phyloP scores from a whole-genome alignment of 2,888 invertebrate genomes.

The Diarsia dahlii region DNA sequence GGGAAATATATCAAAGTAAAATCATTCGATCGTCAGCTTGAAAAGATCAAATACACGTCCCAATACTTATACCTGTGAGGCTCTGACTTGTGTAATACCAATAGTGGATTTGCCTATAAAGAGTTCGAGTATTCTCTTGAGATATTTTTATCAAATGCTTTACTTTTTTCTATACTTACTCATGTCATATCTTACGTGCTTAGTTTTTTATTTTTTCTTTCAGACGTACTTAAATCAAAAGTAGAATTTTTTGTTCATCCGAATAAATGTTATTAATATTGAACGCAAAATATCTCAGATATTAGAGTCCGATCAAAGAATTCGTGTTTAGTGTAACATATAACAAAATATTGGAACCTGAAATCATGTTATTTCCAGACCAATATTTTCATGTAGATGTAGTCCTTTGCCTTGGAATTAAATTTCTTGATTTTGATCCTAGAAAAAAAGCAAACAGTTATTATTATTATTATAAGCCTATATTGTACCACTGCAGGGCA shows the following conservation, averaged over 20 bases:
- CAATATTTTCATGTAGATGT: conserved; percentile 25
- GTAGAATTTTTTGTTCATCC: conserved; percentile 28
- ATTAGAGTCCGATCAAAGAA: conserved; percentile 29
- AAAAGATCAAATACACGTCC: conserved; percentile 87
- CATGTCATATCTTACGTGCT: conserved; percentile 31
- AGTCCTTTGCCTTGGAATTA: neutral
- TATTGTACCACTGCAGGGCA: too few species aligned
- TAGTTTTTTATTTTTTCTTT: conserved; percentile 23
- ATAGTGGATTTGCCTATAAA: conserved; percentile 66
- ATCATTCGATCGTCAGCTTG: conserved; percentile 84
- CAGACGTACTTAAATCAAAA: conserved; percentile 35
- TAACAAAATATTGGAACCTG: conserved; percentile 3
- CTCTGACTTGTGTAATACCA: conserved; percentile 76
- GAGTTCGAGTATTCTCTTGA: conserved; percentile 58
- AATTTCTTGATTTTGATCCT: neutral
- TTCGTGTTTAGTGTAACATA: conserved; percentile 20
- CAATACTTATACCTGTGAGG: conserved; percentile 78
- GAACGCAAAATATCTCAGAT: conserved; percentile 20
- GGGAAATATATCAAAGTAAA: conserved; percentile 87
- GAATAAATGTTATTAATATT: conserved; percentile 56
- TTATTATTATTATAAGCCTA: too few species aligned
- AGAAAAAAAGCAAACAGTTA: neutral
- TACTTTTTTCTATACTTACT: conserved; percentile 4
- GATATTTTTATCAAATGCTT: conserved; percentile 49
- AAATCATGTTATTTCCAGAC: conserved; percentile 30